Base-by-base conservation (phyloP, 2,888 invertebrate species). In the Stramonita haemastoma region DNA sequence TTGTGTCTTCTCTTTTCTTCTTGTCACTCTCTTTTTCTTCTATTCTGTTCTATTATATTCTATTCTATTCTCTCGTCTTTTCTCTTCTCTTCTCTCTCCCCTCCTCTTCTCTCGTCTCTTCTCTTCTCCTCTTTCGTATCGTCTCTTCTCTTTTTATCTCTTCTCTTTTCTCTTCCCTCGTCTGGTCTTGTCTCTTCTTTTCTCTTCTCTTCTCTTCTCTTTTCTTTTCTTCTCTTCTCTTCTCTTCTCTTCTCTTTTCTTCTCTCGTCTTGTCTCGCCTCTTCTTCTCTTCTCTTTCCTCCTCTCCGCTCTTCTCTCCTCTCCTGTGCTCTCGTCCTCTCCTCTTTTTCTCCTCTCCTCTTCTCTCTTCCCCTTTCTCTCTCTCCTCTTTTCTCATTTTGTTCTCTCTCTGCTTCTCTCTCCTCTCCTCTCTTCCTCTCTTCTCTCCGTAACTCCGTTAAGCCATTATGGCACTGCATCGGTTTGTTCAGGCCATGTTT, bases 121-220 rank as follows among this genome's bases (percentile, higher is more conserved):
- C 56, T 88, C 81, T 88, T 57, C n/a, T 11, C 57, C 88, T 88
- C 56, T 81, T 81, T 88, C 81, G 56, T 29, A 81, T 57, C 56
- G 81, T 56, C 56, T 88, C 56, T 81, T 32, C 81, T 57, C 29
- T 32, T 60, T 19, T 60, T 19, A 15, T 19, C 19, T 60, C 60
- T 60, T 19, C 19, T 19, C 19, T 57, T 46, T 87, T 36, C n/a
- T n/a, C n/a, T n/a, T 26, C n/a, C n/a, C n/a, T 26, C n/a, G 8
- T n/a, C n/a, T n/a, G 8, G 8, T 32, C 81, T 57, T 46, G 29
- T 57, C 73, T 87, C 73, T 26, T n/a, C n/a, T n/a, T 26, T n/a
- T 26, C n/a, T 26, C n/a, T 26, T n/a, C n/a, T n/a, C n/a, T n/a
- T 26, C n/a, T 26, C 73, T 26, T n/a, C n/a, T n/a, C n/a, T n/a